These are phyloP conservation scores for Phoenicopterus ruber DNA, from an alignment of 2,113 vertebrate genomes.

Conservation along the genomic window DNA sequence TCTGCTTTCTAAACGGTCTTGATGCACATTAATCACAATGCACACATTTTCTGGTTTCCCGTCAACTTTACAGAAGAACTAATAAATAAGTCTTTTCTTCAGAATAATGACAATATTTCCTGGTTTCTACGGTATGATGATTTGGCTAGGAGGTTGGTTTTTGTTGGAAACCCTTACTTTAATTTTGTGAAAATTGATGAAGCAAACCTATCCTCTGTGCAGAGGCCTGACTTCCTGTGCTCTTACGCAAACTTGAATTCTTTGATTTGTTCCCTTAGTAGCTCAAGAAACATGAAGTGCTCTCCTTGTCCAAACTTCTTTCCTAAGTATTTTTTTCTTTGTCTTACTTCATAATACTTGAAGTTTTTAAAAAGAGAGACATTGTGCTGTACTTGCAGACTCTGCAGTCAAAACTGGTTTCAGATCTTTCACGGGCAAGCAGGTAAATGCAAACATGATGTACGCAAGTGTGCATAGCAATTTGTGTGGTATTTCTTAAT, in stretches of 20 bases:
- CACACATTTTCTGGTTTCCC: background rate
- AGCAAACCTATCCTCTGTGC: background rate
- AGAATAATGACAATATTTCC: background rate
- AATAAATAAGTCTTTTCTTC: background rate
- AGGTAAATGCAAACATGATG: background rate
- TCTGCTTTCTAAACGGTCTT: background rate
- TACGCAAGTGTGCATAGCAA: background rate
- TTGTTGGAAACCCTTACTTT: background rate
- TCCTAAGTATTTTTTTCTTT: background rate
- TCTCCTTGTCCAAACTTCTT: background rate
- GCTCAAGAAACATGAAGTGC: background rate
- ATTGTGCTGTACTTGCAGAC: background rate
- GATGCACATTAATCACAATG: background rate
- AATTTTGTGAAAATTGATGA: background rate
- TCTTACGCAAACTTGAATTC: background rate
- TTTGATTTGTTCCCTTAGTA: background rate
- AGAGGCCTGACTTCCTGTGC: background rate
- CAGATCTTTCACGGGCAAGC: background rate
- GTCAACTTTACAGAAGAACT: background rate
- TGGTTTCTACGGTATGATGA: background rate
- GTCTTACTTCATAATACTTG: background rate
- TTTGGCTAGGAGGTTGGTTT: background rate
- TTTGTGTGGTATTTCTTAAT: background rate
- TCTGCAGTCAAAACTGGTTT: background rate
- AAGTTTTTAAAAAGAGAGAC: background rate